Conservation (phyloP, 2,113 vertebrate species). For the Pluvianellus socialis region DNA sequence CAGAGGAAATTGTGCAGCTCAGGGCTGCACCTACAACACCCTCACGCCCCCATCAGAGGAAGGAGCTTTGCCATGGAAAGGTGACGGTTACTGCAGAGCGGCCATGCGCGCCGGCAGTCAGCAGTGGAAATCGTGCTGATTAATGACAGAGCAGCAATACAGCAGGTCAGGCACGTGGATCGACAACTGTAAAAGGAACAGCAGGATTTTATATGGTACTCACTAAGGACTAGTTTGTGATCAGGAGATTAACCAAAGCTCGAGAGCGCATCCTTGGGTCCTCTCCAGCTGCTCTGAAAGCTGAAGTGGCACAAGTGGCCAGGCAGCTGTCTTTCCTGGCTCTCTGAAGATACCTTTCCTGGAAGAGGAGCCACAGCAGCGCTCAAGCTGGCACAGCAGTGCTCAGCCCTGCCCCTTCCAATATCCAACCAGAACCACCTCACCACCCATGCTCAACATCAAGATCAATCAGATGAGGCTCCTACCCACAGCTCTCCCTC, state of each 20-base stretch:
- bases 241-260: constrained; percentile 19
- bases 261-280: background rate
- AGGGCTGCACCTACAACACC: background rate
- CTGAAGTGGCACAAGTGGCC: background rate
- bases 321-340: background rate
- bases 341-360: background rate
- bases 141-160: background rate
- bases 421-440: background rate
- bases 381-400: background rate
- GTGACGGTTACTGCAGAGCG: background rate
- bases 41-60: background rate
- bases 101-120: accelerated
- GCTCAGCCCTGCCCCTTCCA: background rate
- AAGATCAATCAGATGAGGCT: background rate
- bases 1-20: background rate
- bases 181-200: background rate
- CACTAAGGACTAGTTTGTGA: background rate
- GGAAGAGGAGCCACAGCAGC: background rate
- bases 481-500: background rate
- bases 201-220: background rate
- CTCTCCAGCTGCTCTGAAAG: background rate
- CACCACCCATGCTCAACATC: background rate
- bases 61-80: background rate
- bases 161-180: background rate
- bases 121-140: background rate